These are phyloP conservation scores for Chaetodon auriga DNA, from an alignment of 2,113 vertebrate genomes.

Conservation along the genomic window DNA sequence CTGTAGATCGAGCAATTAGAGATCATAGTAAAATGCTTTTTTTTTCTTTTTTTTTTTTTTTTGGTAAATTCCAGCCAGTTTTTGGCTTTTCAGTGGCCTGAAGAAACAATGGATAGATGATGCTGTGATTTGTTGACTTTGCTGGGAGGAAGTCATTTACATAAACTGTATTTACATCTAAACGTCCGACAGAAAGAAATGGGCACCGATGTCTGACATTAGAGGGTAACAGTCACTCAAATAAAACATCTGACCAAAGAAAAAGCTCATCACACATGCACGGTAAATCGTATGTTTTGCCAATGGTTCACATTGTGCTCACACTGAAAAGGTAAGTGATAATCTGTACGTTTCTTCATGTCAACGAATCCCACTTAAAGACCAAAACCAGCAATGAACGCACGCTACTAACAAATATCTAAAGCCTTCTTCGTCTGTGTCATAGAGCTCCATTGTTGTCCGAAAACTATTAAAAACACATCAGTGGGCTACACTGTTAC, in stretches of 20 bases:
- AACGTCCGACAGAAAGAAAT: background rate
- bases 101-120: background rate
- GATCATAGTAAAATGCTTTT: conserved; percentile 11
- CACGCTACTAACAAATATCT: background rate
- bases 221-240: background rate
- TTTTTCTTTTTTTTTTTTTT: background rate
- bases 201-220: background rate
- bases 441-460: background rate
- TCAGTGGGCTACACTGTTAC: too few species aligned
- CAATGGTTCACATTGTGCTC: conserved; percentile 18
- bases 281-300: background rate
- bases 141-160: background rate
- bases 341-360: background rate
- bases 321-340: background rate
- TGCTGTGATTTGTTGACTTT: background rate
- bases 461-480: too few species aligned
- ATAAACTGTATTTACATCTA: conserved; percentile 17
- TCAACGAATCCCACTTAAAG: background rate
- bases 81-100: background rate
- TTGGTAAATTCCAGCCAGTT: background rate
- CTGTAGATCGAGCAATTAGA: background rate
- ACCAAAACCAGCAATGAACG: background rate
- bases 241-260: background rate
- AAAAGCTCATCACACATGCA: background rate
- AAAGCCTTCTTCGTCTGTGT: background rate